These are phyloP conservation scores for Paracanthobrama guichenoti DNA, from an alignment of 2,113 vertebrate genomes.

Conservation along the genomic window DNA sequence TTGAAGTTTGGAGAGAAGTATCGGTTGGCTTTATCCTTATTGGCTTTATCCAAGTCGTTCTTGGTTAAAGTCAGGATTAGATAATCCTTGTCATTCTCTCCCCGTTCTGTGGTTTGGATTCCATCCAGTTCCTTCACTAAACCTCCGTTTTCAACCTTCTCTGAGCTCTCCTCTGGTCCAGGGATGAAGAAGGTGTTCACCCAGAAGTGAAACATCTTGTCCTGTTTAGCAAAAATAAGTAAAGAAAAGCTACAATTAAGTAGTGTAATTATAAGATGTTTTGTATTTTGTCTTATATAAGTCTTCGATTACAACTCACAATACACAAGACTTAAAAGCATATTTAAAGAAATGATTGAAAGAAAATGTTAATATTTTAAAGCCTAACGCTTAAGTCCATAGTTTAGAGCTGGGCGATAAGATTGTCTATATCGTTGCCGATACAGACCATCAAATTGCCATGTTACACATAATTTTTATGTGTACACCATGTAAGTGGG, in stretches of 20 bases:
- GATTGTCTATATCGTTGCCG: not conserved
- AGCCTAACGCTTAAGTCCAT: not conserved
- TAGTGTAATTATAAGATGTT: too few relatives aligned
- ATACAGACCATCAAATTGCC: not conserved
- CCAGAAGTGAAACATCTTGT: slow-evolving; percentile 99
- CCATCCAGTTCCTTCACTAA: slow-evolving; percentile 86
- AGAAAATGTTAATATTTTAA: not conserved
- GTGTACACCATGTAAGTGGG: too few relatives aligned
- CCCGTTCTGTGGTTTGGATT: slow-evolving; percentile 81
- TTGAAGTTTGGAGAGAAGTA: slow-evolving; percentile 99
- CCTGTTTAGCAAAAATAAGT: slow-evolving; percentile 70
- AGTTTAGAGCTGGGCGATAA: not conserved
- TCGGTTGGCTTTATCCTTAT: slow-evolving; percentile 98
- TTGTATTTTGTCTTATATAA: too few relatives aligned
- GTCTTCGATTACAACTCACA: not conserved
- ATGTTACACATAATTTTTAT: not conserved
- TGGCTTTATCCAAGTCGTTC: slow-evolving; percentile 97
- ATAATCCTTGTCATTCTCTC: slow-evolving; percentile 88
- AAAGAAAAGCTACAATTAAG: not conserved
- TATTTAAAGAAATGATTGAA: not conserved
- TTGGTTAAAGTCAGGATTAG: slow-evolving; percentile 93
- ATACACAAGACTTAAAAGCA: not conserved
- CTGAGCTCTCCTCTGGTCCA: slow-evolving; percentile 87
- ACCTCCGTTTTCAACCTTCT: slow-evolving; percentile 93
- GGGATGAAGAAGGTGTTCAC: slow-evolving; percentile 98